Base-by-base conservation (phyloP, 2,888 invertebrate genomes). In the Saturnia pavonia region DNA sequence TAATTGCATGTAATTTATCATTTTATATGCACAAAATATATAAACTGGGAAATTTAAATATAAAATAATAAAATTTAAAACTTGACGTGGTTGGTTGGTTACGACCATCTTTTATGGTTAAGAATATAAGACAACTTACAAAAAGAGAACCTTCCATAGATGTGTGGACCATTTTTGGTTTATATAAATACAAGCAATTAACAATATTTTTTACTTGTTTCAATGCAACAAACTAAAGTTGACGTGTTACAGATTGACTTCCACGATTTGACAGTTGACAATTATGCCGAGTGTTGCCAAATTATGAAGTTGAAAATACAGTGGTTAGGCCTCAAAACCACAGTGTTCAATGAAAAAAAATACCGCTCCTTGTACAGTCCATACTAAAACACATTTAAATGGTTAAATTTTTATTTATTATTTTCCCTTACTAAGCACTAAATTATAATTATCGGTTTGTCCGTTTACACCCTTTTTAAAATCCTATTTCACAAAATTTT, bases 111-210 rank as follows among this genome's bases (percentile, higher is more conserved):
- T 60, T 27, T 25, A 27, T 25, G 14, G 1, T 25, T 12, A 27
- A 1, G 57, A 65, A n/a, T 16, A 65, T 19, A 1, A 65, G 9
- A 40, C 1, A 71, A 88, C 92, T 88, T 87, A 93, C 93, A 80
- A 92, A 93, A 51, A 93, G 79, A 14, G 92, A 80, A 63, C 92
- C 91, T 74, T 93, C 92, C 88, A 92, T 90, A 25, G 90, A 85
- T 43, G 88, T 90, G 73, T 91, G 82, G 27, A 91, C 91, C 92
- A 92, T 92, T 83, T 78, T 83, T 69, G n/a, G 27, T 45, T 57
- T 40, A 54, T 65, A 69, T 72, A 54, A 71, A 72, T 43, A 66
- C 43, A 60, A 69, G 68, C 45, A 48, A 16, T 63, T 45, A 48
- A 3, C 45, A 34, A 42, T 48, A 12, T 60, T 70, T 54, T 71